Base-by-base conservation (phyloP, 2,888 invertebrate genomes). In the Callimorpha dominula region DNA sequence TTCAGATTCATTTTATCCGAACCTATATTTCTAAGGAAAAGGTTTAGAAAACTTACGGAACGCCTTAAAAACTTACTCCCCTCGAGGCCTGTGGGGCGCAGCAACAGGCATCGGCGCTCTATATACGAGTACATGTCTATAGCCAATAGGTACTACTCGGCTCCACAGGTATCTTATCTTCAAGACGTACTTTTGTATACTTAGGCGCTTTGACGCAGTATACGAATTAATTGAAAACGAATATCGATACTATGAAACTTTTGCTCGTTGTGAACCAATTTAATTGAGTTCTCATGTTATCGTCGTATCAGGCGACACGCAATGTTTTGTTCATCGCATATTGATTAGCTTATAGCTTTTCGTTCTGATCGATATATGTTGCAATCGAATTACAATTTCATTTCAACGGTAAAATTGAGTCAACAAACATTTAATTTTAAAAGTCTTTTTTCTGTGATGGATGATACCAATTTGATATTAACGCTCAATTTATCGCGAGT, bases 51-150 rank as follows among this genome's bases (percentile, higher is more conserved):
- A 78, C 78, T 72, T 65, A 70, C 74, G 68, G 68, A 84, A 82
- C 79, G 80, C 79, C 86, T 86, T 85, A 81, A 75, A 73, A 78
- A 80, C 80, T 85, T 80, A 80, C 67, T 77, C 77, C 70, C 71
- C 20, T 63, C 43, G 20, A 68, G 78, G 70, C 79, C 71, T 78
- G 65, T 73, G 50, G 72, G 80, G 40, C 73, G 84, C 81, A 87
- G 89, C 89, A 88, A 88, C 89, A 88, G 88, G 88, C 89, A 68
- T 20, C 14, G 9, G 42, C 43, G 49, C 20, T 50, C 14, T 66
- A 78, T 68, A n/a, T n/a, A n/a, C n/a, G n/a, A n/a, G 70, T 76
- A 80, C 74, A 76, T 67, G 71, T 63, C 72, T 78, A 68, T 73
- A 72, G 75, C 20, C 50, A 63, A 63, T 66, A 72, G 40, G 60